These are phyloP conservation scores for Lytechinus variegatus DNA, from an alignment of 35 echinoderm and acorn worm genomes.

Conservation along the genomic window DNA sequence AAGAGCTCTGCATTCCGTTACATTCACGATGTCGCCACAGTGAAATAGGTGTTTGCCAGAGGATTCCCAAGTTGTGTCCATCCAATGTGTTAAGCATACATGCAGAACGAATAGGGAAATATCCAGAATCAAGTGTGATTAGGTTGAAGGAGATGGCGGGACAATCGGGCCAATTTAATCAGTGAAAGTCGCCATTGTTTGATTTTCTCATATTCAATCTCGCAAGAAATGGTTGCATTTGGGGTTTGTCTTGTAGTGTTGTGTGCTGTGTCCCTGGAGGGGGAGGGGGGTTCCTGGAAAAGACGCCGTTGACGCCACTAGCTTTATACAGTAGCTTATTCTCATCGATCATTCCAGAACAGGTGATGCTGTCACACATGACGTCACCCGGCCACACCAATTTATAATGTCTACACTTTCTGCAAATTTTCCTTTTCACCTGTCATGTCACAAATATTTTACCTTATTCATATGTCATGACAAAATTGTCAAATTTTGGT, in stretches of 20 bases:
- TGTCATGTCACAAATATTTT: background rate
- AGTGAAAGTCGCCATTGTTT: slow-evolving; percentile 11
- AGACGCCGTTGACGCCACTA: background rate
- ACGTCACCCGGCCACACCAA: background rate
- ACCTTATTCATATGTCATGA: too few relatives aligned
- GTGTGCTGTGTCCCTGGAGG: background rate
- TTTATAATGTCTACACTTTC: background rate
- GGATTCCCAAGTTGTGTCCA: background rate
- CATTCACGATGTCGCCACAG: background rate
- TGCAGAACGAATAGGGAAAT: background rate
- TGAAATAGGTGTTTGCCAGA: background rate
- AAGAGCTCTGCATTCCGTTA: background rate
- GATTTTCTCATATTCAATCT: background rate
- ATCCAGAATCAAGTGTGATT: background rate
- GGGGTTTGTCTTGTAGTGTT: background rate
- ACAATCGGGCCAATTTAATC: slow-evolving; percentile 11
- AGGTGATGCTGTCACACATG: background rate
- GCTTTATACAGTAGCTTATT: too few relatives aligned
- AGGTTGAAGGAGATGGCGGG: background rate
- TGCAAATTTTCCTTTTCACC: background rate
- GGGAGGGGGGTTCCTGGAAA: background rate
- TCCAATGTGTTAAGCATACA: background rate
- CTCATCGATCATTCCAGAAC: background rate
- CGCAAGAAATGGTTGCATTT: background rate
- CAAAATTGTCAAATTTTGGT: too few relatives aligned